Conservation (phyloP, 2,888 invertebrate species). For the Drosophila emarginata region DNA sequence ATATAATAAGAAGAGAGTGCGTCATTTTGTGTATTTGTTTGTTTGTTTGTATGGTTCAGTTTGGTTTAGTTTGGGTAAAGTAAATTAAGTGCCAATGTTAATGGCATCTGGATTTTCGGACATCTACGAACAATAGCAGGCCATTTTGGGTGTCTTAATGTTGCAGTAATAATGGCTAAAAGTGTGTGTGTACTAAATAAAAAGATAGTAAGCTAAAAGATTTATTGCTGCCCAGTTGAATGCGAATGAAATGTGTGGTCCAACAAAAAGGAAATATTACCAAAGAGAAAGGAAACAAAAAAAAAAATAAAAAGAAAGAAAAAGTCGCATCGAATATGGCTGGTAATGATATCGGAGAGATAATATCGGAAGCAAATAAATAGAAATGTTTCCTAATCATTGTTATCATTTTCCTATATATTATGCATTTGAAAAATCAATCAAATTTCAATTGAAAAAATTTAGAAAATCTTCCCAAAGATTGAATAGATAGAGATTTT, state of each 20-base stretch:
- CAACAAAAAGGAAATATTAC: slow-evolving; percentile 2
- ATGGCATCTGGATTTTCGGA: slow-evolving; percentile 73
- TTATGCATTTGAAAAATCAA: no score
- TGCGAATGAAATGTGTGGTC: slow-evolving; percentile 31
- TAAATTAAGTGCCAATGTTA: slow-evolving; percentile 77
- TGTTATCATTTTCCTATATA: no score
- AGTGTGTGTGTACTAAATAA: slow-evolving; percentile 46
- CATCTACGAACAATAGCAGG: slow-evolving; percentile 51
- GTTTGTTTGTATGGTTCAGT: slow-evolving; percentile 37
- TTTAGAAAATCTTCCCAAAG: no score
- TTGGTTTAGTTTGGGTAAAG: slow-evolving; percentile 67
- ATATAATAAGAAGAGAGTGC: slow-evolving; percentile 69
- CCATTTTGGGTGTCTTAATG: slow-evolving; percentile 75
- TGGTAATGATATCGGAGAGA: no score
- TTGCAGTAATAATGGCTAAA: slow-evolving; percentile 71
- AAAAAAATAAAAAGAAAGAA: not conserved
- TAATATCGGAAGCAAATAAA: no score
- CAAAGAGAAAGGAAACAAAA: not conserved
- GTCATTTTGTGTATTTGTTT: slow-evolving; percentile 64
- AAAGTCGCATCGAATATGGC: no score
- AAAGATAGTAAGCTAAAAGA: slow-evolving; percentile 63
- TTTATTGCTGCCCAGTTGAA: slow-evolving; percentile 59
- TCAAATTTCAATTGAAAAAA: no score
- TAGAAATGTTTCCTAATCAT: no score
- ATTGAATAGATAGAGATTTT: no score